Base-by-base conservation (phyloP, 2,888 invertebrate species). In the Cephus rjabovi region DNA sequence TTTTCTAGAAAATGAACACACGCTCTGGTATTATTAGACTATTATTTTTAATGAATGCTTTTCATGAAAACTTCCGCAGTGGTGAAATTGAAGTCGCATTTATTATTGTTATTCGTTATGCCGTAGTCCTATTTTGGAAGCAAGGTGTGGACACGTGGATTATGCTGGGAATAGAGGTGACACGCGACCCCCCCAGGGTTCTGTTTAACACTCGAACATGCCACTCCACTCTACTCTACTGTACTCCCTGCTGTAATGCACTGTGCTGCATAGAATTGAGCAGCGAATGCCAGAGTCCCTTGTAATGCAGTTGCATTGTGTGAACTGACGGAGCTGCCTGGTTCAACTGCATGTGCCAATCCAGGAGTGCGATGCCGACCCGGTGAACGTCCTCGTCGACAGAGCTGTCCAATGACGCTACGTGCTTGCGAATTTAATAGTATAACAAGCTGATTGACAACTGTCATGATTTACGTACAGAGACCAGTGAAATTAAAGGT, bases 191-290 rank as follows among this genome's bases (percentile, higher is more conserved):
- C 74, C 76, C 76, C 33, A 74, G 73, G 79, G 75, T 23, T 71
- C 73, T 77, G 77, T 69, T 79, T 79, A 77, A 80, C 77, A 77
- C 79, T 79, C 79, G 79, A 79, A 77, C 75, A 73, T 79, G 73
- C 71, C 77, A 77, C 77, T 79, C 31, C 23, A 31, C 70, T 74
- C 69, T 75, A 76, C 80, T 80, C 77, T 76, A 80, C 79, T 80
- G 73, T 76, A 80, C 79, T 80, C 75, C 79, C 79, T 73, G 77
- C 73, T 40, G 34, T 77, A 73, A 73, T 56, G 70, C 78, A 73
- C 56, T 78, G 77, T 34, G 69, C 35, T 77, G 35, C 75, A 68
- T 77, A 79, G 75, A 76, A 80, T 80, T 79, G 80, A 77, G 76
- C 80, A 77, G 75, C 76, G 73, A 77, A 76, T 75, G 79, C 73